Evolutionary conservation across 2,113 vertebrate species (phyloP).

Genomic region (Microcebus ravelobensis): DNA sequence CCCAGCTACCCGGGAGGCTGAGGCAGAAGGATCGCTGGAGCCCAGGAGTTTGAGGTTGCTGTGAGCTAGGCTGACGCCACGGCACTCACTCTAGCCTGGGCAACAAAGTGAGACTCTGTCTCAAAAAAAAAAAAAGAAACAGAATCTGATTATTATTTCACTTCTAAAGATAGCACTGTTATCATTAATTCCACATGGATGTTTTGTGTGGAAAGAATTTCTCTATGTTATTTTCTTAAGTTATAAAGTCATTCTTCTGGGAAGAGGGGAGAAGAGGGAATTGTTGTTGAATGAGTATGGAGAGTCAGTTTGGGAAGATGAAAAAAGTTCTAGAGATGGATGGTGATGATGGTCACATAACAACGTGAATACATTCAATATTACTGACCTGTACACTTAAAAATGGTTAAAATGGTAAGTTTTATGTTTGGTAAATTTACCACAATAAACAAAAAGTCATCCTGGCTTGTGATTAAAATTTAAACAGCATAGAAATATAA

Average conservation of each 20-base stretch:
- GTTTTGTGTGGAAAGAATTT: neutral
- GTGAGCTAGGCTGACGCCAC: too few species aligned
- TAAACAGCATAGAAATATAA: neutral
- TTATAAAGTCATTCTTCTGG: neutral
- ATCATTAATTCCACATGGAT: neutral
- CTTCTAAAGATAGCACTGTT: constrained; percentile 42
- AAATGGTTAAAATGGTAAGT: neutral
- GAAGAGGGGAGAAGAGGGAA: neutral
- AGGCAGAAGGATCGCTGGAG: too few species aligned
- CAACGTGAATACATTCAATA: neutral
- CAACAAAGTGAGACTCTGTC: too few species aligned
- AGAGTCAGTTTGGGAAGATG: neutral
- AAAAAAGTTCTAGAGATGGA: neutral
- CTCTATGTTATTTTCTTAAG: neutral
- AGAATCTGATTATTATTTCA: constrained; percentile 38
- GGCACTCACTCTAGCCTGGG: too few species aligned
- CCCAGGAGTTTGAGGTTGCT: too few species aligned
- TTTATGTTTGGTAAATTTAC: neutral
- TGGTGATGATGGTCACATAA: neutral
- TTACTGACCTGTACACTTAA: neutral
- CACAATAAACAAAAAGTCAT: neutral
- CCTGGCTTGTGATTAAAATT: constrained; percentile 24
- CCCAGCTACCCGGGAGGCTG: too few species aligned
- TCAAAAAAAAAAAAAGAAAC: too few species aligned
- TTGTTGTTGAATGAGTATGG: neutral